Evolutionary conservation across 2,113 vertebrate species (phyloP).

Genomic region (Physeter macrocephalus): DNA sequence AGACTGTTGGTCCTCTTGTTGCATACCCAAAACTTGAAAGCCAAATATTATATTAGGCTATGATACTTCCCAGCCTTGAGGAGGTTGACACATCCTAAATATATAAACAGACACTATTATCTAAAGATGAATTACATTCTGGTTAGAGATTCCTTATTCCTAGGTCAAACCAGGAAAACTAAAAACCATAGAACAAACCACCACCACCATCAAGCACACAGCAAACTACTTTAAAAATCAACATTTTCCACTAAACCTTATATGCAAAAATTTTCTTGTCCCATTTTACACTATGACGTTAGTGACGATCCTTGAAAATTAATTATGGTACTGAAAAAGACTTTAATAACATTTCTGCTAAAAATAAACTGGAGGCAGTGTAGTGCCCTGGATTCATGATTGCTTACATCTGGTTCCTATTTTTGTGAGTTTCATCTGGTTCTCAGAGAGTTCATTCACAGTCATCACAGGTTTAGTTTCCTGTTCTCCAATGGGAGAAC

Average conservation of each 20-base stretch:
- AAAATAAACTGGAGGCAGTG: constrained; percentile 59
- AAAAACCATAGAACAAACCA: background rate
- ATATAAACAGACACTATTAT: constrained; percentile 63
- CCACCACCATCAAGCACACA: background rate
- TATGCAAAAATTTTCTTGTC: constrained; percentile 9
- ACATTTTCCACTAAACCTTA: constrained; percentile 26
- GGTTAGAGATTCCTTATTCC: constrained; percentile 39
- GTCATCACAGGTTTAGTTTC: constrained; percentile 47
- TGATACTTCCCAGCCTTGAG: constrained; percentile 69
- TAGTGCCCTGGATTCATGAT: constrained; percentile 38
- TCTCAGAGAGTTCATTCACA: constrained; percentile 64
- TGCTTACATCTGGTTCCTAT: constrained; percentile 70
- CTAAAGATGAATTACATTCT: constrained; percentile 51
- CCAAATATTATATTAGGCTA: constrained; percentile 77
- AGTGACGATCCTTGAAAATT: constrained; percentile 63
- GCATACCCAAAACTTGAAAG: constrained; percentile 75
- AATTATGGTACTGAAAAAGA: constrained; percentile 58
- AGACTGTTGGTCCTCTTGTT: constrained; percentile 74
- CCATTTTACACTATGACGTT: constrained; percentile 33
- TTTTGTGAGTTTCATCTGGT: constrained; percentile 48
- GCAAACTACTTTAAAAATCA: constrained; percentile 4
- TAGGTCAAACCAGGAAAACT: constrained; percentile 37
- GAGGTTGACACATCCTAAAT: constrained; percentile 61
- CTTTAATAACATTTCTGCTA: constrained; percentile 55
- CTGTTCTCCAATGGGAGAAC: constrained; percentile 28